Evolutionary conservation across 2,888 invertebrate genomes (phyloP).

Genomic region (Seira musarum): DNA sequence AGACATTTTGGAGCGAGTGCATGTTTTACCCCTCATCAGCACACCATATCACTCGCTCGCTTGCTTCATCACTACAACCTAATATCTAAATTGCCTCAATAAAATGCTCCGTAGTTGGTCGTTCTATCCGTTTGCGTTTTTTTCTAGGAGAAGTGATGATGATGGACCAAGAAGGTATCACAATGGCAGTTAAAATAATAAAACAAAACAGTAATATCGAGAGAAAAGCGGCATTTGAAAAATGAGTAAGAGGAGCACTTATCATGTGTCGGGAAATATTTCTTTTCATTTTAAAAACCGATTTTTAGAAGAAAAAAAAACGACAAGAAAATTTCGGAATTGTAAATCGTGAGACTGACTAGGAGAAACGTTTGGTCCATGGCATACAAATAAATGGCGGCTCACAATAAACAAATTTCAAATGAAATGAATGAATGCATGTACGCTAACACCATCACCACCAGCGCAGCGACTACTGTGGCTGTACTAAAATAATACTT

Average conservation of each 20-base stretch:
- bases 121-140: not conserved
- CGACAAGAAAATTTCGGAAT: not conserved
- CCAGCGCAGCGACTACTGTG: not conserved
- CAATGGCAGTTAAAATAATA: constrained; percentile 14
- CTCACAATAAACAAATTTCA: not conserved
- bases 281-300: constrained; percentile 36
- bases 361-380: no score
- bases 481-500: not conserved
- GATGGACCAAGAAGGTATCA: not conserved
- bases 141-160: not conserved
- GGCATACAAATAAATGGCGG: no score
- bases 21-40: not conserved
- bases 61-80: not conserved
- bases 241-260: constrained; percentile 18
- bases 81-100: constrained; percentile 22
- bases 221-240: not conserved
- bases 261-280: constrained; percentile 43
- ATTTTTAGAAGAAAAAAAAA: not conserved
- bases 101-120: constrained; percentile 10
- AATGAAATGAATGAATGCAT: no score
- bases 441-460: no score
- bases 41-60: not conserved
- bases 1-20: not conserved
- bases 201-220: constrained; percentile 7
- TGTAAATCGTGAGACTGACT: no score